These are phyloP conservation scores for Nothura maculosa DNA, from an alignment of 2,797 vertebrate genomes.

Conservation along the genomic window DNA sequence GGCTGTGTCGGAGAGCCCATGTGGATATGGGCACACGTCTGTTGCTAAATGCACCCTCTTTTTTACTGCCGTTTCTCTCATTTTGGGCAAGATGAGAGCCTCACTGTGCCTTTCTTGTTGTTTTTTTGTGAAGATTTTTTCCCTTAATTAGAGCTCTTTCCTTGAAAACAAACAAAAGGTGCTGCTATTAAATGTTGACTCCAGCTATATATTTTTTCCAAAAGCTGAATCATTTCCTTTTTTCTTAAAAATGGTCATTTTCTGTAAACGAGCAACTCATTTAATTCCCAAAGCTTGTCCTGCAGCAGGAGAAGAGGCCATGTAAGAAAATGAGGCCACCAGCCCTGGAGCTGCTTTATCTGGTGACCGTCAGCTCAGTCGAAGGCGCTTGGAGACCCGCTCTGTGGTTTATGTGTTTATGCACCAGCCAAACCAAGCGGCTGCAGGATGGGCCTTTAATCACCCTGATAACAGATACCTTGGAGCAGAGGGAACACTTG, in stretches of 20 bases:
- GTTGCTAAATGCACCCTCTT: not conserved
- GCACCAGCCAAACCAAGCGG: conserved; percentile 67
- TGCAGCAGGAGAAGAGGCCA: not conserved
- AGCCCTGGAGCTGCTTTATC: conserved; percentile 71
- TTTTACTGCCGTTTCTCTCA: not conserved
- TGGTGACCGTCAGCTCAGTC: conserved; percentile 51
- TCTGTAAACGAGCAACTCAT: not conserved
- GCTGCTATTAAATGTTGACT: not conserved
- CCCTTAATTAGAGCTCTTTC: not conserved
- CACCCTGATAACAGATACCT: conserved; percentile 75
- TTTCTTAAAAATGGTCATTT: not conserved
- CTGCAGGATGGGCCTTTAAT: conserved; percentile 72
- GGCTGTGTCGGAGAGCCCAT: not conserved
- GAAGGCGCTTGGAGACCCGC: conserved; percentile 54
- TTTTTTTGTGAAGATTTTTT: not conserved
- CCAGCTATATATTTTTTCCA: not conserved
- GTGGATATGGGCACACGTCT: not conserved
- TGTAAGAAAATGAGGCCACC: conserved; percentile 69
- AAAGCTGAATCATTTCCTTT: not conserved
- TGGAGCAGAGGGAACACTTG: conserved; percentile 31
- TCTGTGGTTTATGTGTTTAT: conserved; percentile 76
- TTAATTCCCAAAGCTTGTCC: not conserved
- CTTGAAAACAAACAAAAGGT: not conserved
- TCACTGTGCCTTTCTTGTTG: fast-evolving
- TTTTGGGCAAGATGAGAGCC: not conserved